phyloP scores from a whole-genome alignment of 2,113 vertebrate genomes.

The Malaclemys terrapin region DNA sequence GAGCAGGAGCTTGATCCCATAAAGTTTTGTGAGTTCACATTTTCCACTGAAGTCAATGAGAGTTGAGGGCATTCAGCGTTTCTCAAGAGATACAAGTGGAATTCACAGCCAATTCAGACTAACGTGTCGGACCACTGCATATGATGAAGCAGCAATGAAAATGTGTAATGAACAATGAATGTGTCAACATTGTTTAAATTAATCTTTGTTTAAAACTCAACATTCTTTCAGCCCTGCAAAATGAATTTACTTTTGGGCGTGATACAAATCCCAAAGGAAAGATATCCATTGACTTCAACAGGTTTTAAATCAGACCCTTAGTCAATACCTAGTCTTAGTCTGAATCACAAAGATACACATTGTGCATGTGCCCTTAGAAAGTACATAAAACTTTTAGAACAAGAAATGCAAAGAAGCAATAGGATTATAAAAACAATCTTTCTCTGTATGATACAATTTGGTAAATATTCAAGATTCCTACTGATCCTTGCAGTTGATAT shows the following conservation, averaged over 20 bases:
- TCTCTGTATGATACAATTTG: neutral
- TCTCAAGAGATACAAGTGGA: neutral
- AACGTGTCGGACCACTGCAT: neutral
- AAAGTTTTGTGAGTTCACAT: neutral
- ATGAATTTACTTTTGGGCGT: neutral
- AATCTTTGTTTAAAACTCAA: neutral
- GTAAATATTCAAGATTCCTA: neutral
- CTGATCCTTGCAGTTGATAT: neutral
- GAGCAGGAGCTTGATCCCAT: neutral
- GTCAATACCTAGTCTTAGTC: neutral
- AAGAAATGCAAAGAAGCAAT: neutral
- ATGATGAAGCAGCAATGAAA: neutral
- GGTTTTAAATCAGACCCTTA: neutral
- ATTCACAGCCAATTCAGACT: neutral
- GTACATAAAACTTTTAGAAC: neutral
- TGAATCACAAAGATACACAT: neutral
- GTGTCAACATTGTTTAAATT: neutral
- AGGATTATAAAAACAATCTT: neutral
- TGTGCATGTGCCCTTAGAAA: neutral
- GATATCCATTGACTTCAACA: neutral
- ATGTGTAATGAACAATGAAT: neutral
- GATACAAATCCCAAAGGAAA: neutral
- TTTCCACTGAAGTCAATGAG: neutral
- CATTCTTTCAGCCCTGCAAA: neutral
- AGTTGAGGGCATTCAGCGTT: neutral